These are phyloP conservation scores for Nephrotoma appendiculata DNA, from an alignment of 2,888 invertebrate species.

Conservation along the genomic window DNA sequence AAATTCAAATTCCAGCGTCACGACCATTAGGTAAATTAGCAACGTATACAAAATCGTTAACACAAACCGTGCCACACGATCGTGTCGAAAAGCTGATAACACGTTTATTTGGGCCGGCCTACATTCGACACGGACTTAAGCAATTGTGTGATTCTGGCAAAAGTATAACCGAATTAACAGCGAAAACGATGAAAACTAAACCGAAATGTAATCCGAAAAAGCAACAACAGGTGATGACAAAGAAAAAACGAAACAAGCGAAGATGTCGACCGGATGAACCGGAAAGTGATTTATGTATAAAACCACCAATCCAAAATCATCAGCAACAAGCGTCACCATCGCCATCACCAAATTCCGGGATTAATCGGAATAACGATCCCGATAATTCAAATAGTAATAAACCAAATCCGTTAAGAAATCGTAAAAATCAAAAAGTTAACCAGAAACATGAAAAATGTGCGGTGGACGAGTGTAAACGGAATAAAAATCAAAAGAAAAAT, in stretches of 20 bases:
- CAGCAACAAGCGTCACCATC: not conserved
- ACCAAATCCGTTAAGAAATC: not conserved
- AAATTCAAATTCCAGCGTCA: conserved; percentile 52
- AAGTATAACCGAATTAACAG: conserved; percentile 29
- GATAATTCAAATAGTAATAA: not conserved
- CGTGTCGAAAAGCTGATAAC: conserved; percentile 37
- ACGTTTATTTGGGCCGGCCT: conserved; percentile 35
- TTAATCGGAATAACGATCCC: not conserved
- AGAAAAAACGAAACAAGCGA: conserved; percentile 24
- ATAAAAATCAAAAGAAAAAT: not conserved
- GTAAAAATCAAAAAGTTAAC: not conserved
- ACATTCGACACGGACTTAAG: conserved; percentile 32
- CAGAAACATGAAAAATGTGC: not conserved
- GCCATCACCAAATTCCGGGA: not conserved
- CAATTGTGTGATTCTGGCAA: conserved; percentile 34
- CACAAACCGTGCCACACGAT: conserved; percentile 39
- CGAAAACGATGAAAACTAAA: conserved; percentile 31
- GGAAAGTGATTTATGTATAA: conserved; percentile 8
- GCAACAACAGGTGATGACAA: conserved; percentile 19
- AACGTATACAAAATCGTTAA: conserved; percentile 56
- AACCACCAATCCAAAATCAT: not conserved
- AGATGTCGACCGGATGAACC: conserved; percentile 18
- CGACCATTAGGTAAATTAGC: conserved; percentile 58
- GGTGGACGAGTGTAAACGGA: not conserved
- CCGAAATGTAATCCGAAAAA: conserved; percentile 26